Evolutionary conservation across 2,113 vertebrate genomes (phyloP).

Genomic region (Hystrix brachyura): DNA sequence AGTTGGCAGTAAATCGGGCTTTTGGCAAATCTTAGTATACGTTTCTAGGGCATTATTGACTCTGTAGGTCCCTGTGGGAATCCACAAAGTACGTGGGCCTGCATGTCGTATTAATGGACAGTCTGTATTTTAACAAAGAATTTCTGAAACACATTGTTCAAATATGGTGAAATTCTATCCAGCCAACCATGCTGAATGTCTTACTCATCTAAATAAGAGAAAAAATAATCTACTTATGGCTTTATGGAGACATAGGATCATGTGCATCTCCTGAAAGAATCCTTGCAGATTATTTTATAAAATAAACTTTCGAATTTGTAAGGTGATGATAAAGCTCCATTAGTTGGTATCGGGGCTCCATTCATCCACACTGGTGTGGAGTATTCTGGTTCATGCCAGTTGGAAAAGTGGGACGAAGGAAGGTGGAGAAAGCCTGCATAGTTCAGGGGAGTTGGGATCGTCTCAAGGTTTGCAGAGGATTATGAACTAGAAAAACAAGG

Average conservation of each 20-base stretch:
- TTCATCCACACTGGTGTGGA: background rate
- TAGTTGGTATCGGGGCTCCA: too few relatives aligned
- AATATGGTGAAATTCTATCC: background rate
- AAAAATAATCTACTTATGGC: background rate
- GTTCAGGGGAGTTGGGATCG: background rate
- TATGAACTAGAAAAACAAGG: background rate
- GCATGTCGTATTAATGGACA: background rate
- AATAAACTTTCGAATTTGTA: background rate
- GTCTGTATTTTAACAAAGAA: background rate
- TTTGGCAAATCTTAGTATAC: background rate
- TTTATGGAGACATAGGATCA: background rate
- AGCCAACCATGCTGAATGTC: background rate
- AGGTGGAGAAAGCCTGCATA: background rate
- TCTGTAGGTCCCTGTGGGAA: background rate
- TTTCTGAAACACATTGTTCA: background rate
- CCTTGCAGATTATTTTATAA: background rate
- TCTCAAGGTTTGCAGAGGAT: background rate
- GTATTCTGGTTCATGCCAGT: background rate
- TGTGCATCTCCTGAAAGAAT: background rate
- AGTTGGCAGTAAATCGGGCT: background rate
- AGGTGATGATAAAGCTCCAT: background rate
- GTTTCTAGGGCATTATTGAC: background rate
- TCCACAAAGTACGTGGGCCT: background rate
- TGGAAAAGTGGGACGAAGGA: background rate
- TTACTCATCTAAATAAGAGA: background rate